Conservation (phyloP, 2,113 vertebrate genomes). For the Uria aalge region DNA sequence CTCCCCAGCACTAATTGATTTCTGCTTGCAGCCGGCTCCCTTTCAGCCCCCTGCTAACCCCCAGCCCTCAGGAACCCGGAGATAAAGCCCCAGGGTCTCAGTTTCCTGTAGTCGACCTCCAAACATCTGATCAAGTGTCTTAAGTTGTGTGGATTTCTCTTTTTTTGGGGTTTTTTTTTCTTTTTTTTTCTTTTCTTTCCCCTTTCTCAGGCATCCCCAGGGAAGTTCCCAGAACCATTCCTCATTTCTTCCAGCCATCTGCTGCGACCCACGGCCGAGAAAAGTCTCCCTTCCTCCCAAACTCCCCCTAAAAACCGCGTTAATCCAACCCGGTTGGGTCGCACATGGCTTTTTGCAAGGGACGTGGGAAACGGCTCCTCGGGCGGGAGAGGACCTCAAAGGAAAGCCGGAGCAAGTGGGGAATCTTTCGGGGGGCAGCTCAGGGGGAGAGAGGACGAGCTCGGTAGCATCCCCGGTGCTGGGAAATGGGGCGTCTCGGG, state of each 20-base stretch:
- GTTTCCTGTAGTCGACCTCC: constrained; percentile 6
- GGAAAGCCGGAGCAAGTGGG: neutral
- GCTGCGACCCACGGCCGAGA: neutral
- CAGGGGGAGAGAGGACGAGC: neutral
- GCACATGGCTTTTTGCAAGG: neutral
- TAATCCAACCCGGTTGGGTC: neutral
- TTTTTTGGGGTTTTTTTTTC: neutral
- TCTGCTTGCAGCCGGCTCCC: neutral
- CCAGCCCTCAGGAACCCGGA: neutral
- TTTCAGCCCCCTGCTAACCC: neutral
- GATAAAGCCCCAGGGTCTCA: constrained; percentile 13
- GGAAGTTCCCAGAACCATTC: neutral
- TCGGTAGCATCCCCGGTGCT: neutral
- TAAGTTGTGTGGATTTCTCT: neutral
- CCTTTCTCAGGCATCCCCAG: neutral
- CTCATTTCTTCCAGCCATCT: constrained; percentile 2
- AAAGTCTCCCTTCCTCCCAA: neutral
- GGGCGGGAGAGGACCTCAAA: neutral
- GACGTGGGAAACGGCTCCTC: neutral
- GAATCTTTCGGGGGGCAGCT: neutral
- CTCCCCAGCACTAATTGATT: constrained; percentile 47
- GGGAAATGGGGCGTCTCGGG: neutral
- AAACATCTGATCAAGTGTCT: constrained; percentile 13
- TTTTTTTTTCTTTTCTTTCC: neutral
- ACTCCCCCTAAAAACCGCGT: neutral